Evolutionary conservation across 2,797 vertebrate genomes (phyloP).

Genomic region (Melanotaenia maccullochi): DNA sequence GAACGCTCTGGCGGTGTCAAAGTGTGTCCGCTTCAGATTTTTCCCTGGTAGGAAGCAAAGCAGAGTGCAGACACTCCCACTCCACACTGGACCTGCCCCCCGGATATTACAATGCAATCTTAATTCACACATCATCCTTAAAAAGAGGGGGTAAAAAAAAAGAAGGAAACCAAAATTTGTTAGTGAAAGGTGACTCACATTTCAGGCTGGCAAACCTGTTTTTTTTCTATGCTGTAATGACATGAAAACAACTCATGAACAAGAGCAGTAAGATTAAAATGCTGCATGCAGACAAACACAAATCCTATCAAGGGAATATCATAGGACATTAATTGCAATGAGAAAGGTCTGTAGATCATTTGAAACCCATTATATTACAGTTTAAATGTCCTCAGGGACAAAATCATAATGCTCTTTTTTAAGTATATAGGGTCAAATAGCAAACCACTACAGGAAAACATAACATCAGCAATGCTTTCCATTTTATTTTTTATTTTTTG

Average conservation of each 20-base stretch:
- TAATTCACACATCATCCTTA: constrained; percentile 29
- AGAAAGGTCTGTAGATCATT: no score
- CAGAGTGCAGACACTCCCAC: constrained; percentile 75
- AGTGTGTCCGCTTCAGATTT: constrained; percentile 57
- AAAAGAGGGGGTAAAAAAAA: background rate
- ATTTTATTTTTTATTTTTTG: no score
- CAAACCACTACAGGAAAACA: no score
- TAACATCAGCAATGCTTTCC: no score
- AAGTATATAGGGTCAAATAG: no score
- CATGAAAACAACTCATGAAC: no score
- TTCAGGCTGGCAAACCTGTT: background rate
- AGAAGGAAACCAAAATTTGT: background rate
- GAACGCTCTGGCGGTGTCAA: constrained; percentile 43
- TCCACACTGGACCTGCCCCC: constrained; percentile 67
- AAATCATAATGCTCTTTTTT: no score
- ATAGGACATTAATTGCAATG: no score
- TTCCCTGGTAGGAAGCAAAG: constrained; percentile 62
- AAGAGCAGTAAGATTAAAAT: background rate
- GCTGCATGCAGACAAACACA: background rate
- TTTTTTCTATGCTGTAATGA: no score
- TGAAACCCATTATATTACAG: no score
- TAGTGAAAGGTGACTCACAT: constrained; percentile 43
- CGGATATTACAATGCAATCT: constrained; percentile 74
- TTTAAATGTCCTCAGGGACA: no score
- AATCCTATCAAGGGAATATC: background rate